These are phyloP conservation scores for Sarcophaga bullata DNA, from an alignment of 1,140 invertebrate genomes.

Conservation along the genomic window DNA sequence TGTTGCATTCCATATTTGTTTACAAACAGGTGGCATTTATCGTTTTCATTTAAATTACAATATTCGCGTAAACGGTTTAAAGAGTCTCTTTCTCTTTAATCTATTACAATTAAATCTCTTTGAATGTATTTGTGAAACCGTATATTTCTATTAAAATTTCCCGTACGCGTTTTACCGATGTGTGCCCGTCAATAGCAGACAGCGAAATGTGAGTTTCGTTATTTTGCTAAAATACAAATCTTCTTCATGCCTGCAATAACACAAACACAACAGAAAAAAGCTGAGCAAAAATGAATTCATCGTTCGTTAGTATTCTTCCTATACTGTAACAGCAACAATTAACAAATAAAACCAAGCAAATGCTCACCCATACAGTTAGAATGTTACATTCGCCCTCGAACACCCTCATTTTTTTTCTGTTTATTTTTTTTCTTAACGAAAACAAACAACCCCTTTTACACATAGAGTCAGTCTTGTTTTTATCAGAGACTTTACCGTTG, in stretches of 20 bases:
- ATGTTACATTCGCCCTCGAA: background rate
- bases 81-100: background rate
- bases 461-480: background rate
- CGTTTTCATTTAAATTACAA: background rate
- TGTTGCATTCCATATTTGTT: background rate
- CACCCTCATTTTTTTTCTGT: background rate
- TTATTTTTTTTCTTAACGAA: background rate
- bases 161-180: slow-evolving; percentile 7
- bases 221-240: slow-evolving; percentile 16
- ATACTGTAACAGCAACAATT: background rate
- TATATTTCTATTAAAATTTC: background rate
- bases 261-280: background rate
- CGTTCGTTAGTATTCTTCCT: background rate
- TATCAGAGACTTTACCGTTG: background rate
- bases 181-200: background rate
- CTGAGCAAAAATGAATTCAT: background rate
- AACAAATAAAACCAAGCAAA: background rate
- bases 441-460: background rate
- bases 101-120: background rate
- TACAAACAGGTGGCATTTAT: background rate
- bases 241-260: background rate
- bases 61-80: background rate
- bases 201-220: background rate
- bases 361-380: background rate
- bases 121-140: background rate